Evolutionary conservation across 1,140 invertebrate species (phyloP).

Genomic region (Pseudobourletiella spinata): DNA sequence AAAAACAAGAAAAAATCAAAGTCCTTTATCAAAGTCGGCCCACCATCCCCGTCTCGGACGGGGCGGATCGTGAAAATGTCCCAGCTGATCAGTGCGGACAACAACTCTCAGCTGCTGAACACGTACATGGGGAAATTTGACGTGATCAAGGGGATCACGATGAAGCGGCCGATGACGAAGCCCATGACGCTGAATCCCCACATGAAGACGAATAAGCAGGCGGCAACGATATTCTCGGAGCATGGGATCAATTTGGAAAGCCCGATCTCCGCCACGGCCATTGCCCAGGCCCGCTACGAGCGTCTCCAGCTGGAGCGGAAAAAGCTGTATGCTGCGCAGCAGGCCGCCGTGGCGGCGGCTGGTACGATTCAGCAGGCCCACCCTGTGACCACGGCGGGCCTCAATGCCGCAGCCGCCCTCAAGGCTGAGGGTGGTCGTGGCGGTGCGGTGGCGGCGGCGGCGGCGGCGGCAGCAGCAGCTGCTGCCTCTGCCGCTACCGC

Average conservation of each 20-base stretch:
- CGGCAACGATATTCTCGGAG: slow-evolving; percentile 63
- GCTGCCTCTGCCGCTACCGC: slow-evolving; percentile 9
- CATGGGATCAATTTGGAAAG: slow-evolving; percentile 76
- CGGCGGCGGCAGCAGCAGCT: background rate
- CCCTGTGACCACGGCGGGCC: slow-evolving; percentile 36
- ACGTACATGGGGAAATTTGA: slow-evolving; percentile 67
- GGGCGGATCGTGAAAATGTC: slow-evolving; percentile 66
- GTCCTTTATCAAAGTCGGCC: slow-evolving; percentile 23
- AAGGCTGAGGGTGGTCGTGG: slow-evolving; percentile 31
- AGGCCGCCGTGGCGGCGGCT: slow-evolving; percentile 39
- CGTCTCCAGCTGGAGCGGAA: slow-evolving; percentile 70
- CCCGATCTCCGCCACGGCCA: slow-evolving; percentile 70
- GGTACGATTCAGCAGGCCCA: slow-evolving; percentile 36
- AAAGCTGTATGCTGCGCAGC: slow-evolving; percentile 43
- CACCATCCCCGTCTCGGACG: slow-evolving; percentile 50
- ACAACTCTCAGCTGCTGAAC: slow-evolving; percentile 64
- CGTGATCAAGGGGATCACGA: slow-evolving; percentile 59
- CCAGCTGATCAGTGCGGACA: slow-evolving; percentile 72
- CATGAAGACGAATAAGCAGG: slow-evolving; percentile 74
- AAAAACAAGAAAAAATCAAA: slow-evolving; percentile 38
- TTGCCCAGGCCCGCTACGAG: slow-evolving; percentile 73
- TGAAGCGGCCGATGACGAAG: slow-evolving; percentile 38
- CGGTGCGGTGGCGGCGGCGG: background rate
- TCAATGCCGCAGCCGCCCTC: slow-evolving; percentile 39
- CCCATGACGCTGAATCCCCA: slow-evolving; percentile 19